Evolutionary conservation across 2,797 vertebrate genomes (phyloP), one percentile per base, ranked within the genome.

Genomic region (Propithecus perrieri): DNA sequence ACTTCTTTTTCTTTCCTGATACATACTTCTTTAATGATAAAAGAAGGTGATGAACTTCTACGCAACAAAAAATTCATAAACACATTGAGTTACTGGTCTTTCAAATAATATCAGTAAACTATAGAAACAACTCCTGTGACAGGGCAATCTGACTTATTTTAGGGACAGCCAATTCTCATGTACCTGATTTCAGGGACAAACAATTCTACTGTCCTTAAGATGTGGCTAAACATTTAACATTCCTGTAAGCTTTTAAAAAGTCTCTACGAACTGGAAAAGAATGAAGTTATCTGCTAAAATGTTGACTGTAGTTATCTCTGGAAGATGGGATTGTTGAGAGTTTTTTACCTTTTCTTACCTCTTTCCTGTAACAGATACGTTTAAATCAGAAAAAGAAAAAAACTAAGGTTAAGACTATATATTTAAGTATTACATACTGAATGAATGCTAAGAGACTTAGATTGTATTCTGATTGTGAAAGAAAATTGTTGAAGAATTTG

Each of bases 301-400:
- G 6, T 81, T 72, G 67, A 84, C 11, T 76, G 59, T 22, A 57
- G 65, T 74, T 67, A 38, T 28, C 33, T 63, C 89, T 65, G 53
- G 26, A 89, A 90, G 26, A 76, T 30, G 5, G 74, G 20, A 65
- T 38, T 80, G 2, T 46, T 18, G 15, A 74, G 57, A 46, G 63
- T 17, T 48, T 33, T 71, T 91, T 76, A 65, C 61, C 38, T 57
- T 57, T 74, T 75, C 61, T 78, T 41, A 67, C 5, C 5, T 61
- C 63, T 81, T 80, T 65, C 74, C 43, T 46, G 79, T 61, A 57
- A 57, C 2, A 83, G 22, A 12, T 90, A 79, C 72, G 90, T 84
- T 43, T 57, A 59, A 96, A 50, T 84, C 7, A 95, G 24, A 50
- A 90, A 90, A 96, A 65, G 35, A 48, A 93, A 55, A 69, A 35